These are phyloP conservation scores for Pseudorasbora parva DNA, from an alignment of 2,113 vertebrate genomes.

Conservation along the genomic window DNA sequence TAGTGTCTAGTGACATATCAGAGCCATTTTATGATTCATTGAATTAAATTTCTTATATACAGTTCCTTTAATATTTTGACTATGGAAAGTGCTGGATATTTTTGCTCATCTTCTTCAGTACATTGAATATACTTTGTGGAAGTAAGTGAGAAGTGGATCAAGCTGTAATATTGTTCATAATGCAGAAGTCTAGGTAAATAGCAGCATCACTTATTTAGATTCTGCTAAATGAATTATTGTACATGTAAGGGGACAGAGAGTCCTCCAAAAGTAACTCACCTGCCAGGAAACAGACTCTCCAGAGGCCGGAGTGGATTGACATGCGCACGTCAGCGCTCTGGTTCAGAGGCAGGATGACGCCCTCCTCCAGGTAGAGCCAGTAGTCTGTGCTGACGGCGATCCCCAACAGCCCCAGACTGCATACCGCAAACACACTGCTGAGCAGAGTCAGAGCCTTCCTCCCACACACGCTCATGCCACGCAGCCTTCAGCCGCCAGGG, in stretches of 20 bases:
- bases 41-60: no score
- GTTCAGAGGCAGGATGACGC: constrained; percentile 89
- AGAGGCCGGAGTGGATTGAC: constrained; percentile 92
- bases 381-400: constrained; percentile 95
- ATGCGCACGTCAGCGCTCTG: constrained; percentile 87
- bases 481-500: constrained; percentile 54
- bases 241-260: not conserved
- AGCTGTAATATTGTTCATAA: no score
- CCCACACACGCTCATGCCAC: constrained; percentile 86
- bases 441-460: constrained; percentile 93
- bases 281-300: constrained; percentile 93
- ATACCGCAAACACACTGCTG: constrained; percentile 93
- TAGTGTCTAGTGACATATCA: no score
- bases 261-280: constrained; percentile 71
- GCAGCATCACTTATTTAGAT: no score
- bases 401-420: constrained; percentile 88
- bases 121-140: not conserved
- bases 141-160: not conserved
- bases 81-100: not conserved
- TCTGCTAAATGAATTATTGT: not conserved
- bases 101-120: not conserved
- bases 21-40: no score
- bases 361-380: constrained; percentile 96
- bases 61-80: no score
- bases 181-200: no score